phyloP scores from a whole-genome alignment of 2,797 vertebrate genomes.

The Pteropus rufus region DNA sequence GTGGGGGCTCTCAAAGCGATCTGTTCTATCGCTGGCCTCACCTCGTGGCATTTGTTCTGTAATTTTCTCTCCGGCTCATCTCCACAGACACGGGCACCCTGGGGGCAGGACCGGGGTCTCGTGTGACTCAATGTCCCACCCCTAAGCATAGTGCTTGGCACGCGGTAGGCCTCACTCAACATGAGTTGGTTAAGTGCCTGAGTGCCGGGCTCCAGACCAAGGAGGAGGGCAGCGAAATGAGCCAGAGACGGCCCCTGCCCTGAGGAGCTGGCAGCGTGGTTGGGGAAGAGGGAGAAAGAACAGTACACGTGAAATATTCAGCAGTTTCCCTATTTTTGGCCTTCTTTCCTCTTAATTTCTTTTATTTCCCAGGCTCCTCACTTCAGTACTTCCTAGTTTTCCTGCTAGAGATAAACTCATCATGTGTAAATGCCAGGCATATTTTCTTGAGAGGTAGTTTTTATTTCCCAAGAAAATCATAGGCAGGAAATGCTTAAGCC shows the following conservation, averaged over 20 bases:
- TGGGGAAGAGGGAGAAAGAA: too few species aligned
- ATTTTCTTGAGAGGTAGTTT: background rate
- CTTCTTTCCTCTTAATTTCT: background rate
- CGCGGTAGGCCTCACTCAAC: background rate
- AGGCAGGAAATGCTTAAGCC: background rate
- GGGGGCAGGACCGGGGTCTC: fast-evolving
- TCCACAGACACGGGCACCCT: fast-evolving
- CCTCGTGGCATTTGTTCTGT: fast-evolving
- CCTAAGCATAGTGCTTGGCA: background rate
- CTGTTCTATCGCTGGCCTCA: background rate
- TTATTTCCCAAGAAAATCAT: conserved; percentile 9
- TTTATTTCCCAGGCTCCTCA: background rate
- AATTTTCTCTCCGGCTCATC: background rate
- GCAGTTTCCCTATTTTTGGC: fast-evolving
- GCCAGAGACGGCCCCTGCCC: background rate
- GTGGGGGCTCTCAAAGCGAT: background rate
- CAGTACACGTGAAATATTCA: fast-evolving
- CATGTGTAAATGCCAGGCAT: background rate
- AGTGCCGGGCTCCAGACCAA: background rate
- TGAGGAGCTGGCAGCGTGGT: fast-evolving
- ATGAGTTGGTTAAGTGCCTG: fast-evolving
- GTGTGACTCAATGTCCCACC: fast-evolving
- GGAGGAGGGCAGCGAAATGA: background rate
- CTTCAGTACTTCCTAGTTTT: background rate
- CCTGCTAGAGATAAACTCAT: background rate